Percentiles rank a stretch among this genome's conserved stretches.
phyloP scores from a whole-genome alignment of 2,113 vertebrate species.

The Dicrurus megarhynchus region DNA sequence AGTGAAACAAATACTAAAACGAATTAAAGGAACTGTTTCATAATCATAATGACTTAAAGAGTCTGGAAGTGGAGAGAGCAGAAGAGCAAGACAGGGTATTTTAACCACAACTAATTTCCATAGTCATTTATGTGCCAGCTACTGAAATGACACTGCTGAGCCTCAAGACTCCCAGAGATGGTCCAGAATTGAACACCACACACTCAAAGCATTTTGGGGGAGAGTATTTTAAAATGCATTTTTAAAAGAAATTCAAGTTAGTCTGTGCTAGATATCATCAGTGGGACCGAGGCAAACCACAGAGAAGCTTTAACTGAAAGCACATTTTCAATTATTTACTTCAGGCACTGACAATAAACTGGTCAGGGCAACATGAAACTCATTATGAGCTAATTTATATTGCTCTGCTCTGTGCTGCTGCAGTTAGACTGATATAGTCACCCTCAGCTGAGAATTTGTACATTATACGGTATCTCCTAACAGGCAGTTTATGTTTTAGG shows the following conservation, averaged over 20 bases:
- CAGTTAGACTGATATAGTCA: neutral
- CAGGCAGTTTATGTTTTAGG: neutral
- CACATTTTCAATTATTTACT: constrained; percentile 19
- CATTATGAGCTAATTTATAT: constrained; percentile 30
- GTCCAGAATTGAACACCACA: neutral
- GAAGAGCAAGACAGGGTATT: neutral
- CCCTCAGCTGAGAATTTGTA: neutral
- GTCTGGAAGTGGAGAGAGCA: neutral
- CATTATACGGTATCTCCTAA: neutral
- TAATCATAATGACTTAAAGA: neutral
- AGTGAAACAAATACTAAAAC: neutral
- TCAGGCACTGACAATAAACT: neutral
- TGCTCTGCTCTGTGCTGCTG: neutral
- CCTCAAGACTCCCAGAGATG: neutral
- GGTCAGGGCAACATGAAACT: neutral
- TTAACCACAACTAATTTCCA: neutral
- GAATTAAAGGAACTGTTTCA: neutral
- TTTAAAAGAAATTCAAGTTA: neutral
- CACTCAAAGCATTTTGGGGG: neutral
- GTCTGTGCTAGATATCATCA: neutral
- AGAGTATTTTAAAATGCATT: neutral
- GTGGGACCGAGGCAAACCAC: neutral
- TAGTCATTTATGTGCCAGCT: neutral
- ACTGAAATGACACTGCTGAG: neutral
- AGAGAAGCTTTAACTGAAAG: neutral